phyloP scores from a whole-genome alignment of 2,113 vertebrate species.

The Typhlomys cinereus region DNA sequence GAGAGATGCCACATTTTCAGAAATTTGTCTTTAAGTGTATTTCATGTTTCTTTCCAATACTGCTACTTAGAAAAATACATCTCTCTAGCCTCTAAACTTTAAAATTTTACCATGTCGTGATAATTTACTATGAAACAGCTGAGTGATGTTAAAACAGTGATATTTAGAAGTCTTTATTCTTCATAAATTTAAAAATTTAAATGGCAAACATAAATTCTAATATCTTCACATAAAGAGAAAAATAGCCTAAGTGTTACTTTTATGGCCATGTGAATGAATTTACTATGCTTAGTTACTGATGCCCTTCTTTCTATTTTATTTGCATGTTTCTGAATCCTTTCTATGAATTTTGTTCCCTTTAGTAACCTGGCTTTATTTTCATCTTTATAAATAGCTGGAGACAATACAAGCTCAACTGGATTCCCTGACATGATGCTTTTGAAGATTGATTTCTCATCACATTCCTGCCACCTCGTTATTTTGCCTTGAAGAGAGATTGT shows the following conservation, averaged over 20 bases:
- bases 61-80: constrained; percentile 68
- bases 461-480: constrained; percentile 82
- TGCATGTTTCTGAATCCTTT: constrained; percentile 81
- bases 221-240: constrained; percentile 75
- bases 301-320: constrained; percentile 52
- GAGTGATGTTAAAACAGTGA: constrained; percentile 72
- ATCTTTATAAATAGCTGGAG: constrained; percentile 92
- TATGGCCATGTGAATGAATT: constrained; percentile 76
- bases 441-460: constrained; percentile 80
- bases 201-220: constrained; percentile 73
- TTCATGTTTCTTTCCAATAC: constrained; percentile 51
- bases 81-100: not conserved
- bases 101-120: constrained; percentile 65
- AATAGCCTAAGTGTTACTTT: constrained; percentile 72
- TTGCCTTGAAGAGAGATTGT: constrained; percentile 83
- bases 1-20: constrained; percentile 32
- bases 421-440: constrained; percentile 92
- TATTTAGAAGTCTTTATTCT: constrained; percentile 78
- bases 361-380: constrained; percentile 42
- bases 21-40: constrained; percentile 57
- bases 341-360: constrained; percentile 58
- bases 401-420: constrained; percentile 97
- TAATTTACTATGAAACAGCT: constrained; percentile 77
- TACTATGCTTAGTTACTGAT: constrained; percentile 65
- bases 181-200: constrained; percentile 79